These are phyloP conservation scores for Drosophila guanche DNA, from an alignment of 1,140 invertebrate genomes.

Conservation along the genomic window DNA sequence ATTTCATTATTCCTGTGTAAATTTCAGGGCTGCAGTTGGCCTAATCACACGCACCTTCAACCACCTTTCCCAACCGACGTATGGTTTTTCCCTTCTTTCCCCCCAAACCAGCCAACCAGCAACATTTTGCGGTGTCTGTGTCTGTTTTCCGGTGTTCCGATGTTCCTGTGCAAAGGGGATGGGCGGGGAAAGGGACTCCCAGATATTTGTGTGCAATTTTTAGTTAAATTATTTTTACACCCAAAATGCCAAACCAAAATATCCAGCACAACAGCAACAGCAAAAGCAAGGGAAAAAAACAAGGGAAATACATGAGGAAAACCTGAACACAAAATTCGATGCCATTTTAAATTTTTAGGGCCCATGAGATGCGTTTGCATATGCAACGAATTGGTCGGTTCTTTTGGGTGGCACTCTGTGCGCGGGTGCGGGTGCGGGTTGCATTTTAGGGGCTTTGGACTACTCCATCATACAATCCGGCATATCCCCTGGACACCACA, in stretches of 20 bases:
- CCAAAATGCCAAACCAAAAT: slow-evolving; percentile 40
- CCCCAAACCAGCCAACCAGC: slow-evolving; percentile 22
- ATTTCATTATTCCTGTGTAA: slow-evolving; percentile 69
- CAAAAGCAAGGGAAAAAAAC: slow-evolving; percentile 9
- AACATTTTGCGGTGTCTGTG: slow-evolving; percentile 66
- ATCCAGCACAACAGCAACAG: slow-evolving; percentile 15
- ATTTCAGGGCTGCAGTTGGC: slow-evolving; percentile 59
- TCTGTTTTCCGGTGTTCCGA: slow-evolving; percentile 9
- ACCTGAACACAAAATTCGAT: slow-evolving; percentile 59
- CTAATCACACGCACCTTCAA: slow-evolving; percentile 41
- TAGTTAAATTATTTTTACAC: slow-evolving; percentile 81
- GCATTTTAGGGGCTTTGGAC: slow-evolving; percentile 39
- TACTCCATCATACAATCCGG: not conserved
- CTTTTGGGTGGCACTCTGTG: slow-evolving; percentile 1
- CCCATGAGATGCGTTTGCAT: slow-evolving; percentile 21
- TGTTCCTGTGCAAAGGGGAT: no score
- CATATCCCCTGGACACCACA: not conserved
- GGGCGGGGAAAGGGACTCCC: not conserved
- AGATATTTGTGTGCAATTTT: slow-evolving; percentile 81
- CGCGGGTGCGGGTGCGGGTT: slow-evolving; percentile 19
- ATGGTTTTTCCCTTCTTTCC: no score
- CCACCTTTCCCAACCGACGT: not conserved
- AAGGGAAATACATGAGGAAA: slow-evolving; percentile 18
- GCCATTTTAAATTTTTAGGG: slow-evolving; percentile 58
- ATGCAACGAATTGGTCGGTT: not conserved